Base-by-base conservation (phyloP, 2,113 vertebrate genomes). In the Pteronura brasiliensis region DNA sequence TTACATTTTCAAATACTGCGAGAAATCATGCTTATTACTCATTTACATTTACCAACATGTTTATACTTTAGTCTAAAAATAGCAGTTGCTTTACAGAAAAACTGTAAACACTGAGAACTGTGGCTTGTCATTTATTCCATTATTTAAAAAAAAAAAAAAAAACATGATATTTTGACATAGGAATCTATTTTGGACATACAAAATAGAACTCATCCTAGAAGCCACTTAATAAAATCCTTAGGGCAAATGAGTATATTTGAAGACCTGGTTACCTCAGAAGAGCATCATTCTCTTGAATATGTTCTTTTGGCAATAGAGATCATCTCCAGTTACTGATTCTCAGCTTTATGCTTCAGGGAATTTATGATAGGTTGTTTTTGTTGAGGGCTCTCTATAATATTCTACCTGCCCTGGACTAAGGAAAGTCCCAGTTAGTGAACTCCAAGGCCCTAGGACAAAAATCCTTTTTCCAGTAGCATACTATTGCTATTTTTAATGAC, bases 401-500 rank as follows among this genome's bases (percentile, higher is more conserved):
- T 95, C 84, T 94, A 96, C 85, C 96, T 93, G 82, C 31, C 42
- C 69, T 86, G 47, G 67, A 94, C 88, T 89, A 85, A 93, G 47
- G 27, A 88, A 97, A 95, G 88, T 67, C 29, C 81, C 93, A 94
- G 85, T 67, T 71, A 86, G 79, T 90, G 63, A 72, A 90, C 80
- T 69, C 49, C 12, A 72, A 94, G 27, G 76, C 96, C 83, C 80
- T 88, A 97, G 81, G 96, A 97, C 65, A 96, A 97, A 95, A 94
- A 72, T 85, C 25, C 59, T 81, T 92, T 94, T n/a, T 49, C 57
- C 31, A 79, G 57, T 82, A 96, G 59, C 42, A 96, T 93, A 74
- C 65, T 72, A 96, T 63, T 92, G 52, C 44, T 93, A 82, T 92
- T 95, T 97, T 98, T 97, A 98, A 98, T 90, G 65, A 96, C 47